Conservation (phyloP, 2,113 vertebrate genomes). For the Etheostoma cragini region DNA sequence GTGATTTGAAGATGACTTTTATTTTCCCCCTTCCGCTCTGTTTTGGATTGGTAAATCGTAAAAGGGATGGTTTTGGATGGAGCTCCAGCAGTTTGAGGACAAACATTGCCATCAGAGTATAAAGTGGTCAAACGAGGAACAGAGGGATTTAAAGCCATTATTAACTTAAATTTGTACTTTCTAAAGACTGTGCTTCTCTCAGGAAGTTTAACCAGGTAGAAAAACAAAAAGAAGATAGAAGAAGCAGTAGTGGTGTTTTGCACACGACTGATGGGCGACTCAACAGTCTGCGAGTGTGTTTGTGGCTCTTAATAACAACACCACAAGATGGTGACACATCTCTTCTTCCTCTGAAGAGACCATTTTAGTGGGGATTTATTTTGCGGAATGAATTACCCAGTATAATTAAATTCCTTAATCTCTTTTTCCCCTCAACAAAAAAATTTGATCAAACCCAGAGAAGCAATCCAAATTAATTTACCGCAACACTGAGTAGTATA, state of each 20-base stretch:
- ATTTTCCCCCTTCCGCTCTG: conserved; percentile 21
- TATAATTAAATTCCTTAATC: conserved; percentile 86
- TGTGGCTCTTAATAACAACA: conserved; percentile 67
- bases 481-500: conserved; percentile 84
- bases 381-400: conserved; percentile 83
- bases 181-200: conserved; percentile 37
- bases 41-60: conserved; percentile 35
- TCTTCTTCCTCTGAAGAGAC: conserved; percentile 73
- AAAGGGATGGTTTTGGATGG: neutral
- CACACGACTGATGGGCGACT: conserved; percentile 28
- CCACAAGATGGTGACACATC: conserved; percentile 63
- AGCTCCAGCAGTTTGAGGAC: neutral
- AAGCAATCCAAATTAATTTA: conserved; percentile 87
- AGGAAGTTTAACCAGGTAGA: conserved; percentile 46
- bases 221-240: conserved; percentile 31
- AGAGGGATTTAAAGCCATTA: conserved; percentile 31
- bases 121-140: conserved; percentile 13
- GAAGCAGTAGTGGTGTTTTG: conserved; percentile 34
- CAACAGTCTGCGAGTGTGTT: conserved; percentile 35
- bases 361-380: conserved; percentile 82
- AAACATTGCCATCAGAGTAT: conserved; percentile 18
- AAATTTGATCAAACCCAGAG: conserved; percentile 84
- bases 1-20: conserved; percentile 42
- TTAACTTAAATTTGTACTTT: conserved; percentile 13
- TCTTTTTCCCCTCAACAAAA: conserved; percentile 84